A percentile compares a stretch with the other conserved stretches of the same genome.
These are phyloP conservation scores for Bos indicus DNA, from an alignment of 2,113 vertebrate genomes.

Conservation along the genomic window DNA sequence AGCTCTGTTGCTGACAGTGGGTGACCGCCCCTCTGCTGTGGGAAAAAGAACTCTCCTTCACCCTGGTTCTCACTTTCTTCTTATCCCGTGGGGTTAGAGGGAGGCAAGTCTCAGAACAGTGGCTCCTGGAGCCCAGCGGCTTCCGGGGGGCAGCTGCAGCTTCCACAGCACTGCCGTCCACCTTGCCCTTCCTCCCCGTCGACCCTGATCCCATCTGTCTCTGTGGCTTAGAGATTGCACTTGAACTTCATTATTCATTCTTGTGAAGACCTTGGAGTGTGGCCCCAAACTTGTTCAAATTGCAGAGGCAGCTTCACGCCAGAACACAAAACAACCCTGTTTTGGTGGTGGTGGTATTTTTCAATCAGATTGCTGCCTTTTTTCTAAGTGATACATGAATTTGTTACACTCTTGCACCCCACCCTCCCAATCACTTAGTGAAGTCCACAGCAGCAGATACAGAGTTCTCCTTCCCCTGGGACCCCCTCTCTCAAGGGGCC, in stretches of 20 bases:
- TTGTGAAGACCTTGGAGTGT: not conserved
- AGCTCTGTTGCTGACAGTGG: not conserved
- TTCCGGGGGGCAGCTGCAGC: not conserved
- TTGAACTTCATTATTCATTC: not conserved
- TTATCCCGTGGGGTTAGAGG: not conserved
- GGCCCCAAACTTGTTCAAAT: not conserved
- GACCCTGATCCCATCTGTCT: not conserved
- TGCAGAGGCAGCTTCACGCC: not conserved
- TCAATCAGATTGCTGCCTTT: not conserved
- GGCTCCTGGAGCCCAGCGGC: not conserved
- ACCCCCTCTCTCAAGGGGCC: accelerated
- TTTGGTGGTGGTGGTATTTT: not conserved
- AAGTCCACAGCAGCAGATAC: not conserved
- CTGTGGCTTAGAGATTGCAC: not conserved
- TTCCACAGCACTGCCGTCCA: not conserved
- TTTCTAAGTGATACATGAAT: not conserved
- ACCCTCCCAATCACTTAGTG: not conserved
- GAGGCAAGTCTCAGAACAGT: not conserved
- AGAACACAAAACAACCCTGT: not conserved
- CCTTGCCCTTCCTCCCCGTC: not conserved
- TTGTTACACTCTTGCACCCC: not conserved
- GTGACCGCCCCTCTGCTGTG: not conserved
- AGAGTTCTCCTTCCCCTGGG: not conserved
- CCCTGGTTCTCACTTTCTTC: not conserved
- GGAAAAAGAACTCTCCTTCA: not conserved